Evolutionary conservation across 23 tunicate species (phyloP).

Genomic region (Ascidia mentula): DNA sequence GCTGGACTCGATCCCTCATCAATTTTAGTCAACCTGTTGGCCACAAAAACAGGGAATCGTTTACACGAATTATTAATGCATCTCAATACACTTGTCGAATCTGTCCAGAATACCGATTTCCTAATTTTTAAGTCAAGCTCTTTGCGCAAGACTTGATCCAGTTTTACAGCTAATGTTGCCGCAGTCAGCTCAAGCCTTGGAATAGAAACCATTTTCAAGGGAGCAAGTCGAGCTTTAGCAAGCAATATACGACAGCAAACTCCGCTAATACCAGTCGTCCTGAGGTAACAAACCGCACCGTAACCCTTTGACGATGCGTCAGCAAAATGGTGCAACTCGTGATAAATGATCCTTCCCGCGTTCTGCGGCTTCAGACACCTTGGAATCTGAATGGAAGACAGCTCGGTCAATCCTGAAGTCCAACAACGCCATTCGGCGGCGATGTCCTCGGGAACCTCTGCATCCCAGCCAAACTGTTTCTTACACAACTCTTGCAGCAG

Average conservation of each 20-base stretch:
- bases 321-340: conserved; percentile 2
- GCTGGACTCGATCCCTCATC: not conserved
- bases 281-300: not conserved
- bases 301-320: not conserved
- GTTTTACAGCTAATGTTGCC: not conserved
- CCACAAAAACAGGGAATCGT: not conserved
- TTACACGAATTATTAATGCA: not conserved
- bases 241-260: not conserved
- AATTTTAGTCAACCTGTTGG: not conserved
- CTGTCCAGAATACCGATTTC: not conserved
- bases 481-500: conserved; percentile 3
- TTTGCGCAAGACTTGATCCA: not conserved
- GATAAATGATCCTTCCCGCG: not conserved
- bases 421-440: not conserved
- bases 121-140: not conserved
- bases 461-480: not conserved
- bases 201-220: not conserved
- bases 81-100: not conserved
- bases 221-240: not conserved
- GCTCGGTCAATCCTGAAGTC: not conserved
- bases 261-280: not conserved
- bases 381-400: not conserved
- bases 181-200: not conserved
- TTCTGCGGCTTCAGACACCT: not conserved
- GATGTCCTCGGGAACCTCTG: not conserved